Conservation (phyloP, 2,888 invertebrate genomes). For the Tipula unca region DNA sequence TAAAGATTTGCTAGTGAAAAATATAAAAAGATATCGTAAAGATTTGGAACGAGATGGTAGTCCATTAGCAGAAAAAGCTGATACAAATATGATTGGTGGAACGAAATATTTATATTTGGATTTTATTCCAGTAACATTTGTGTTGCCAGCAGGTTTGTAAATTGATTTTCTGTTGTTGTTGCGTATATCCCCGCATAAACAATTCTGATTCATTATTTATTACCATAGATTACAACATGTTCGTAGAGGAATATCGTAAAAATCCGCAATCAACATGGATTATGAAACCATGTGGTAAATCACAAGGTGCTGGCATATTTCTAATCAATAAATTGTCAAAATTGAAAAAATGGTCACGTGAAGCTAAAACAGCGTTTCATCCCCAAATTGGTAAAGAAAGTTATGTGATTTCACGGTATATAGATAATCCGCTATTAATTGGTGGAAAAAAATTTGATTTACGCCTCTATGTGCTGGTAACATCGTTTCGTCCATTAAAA, state of each 20-base stretch:
- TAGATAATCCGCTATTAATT: slow-evolving; percentile 88
- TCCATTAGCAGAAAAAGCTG: slow-evolving; percentile 67
- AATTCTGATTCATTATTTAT: neutral
- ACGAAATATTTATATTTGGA: slow-evolving; percentile 76
- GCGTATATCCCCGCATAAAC: neutral
- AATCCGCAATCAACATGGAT: slow-evolving; percentile 95
- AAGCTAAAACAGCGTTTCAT: slow-evolving; percentile 77
- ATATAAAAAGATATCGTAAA: slow-evolving; percentile 87
- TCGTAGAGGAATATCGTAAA: slow-evolving; percentile 92
- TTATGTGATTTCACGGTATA: slow-evolving; percentile 85
- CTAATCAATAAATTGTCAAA: slow-evolving; percentile 92
- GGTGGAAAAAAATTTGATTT: slow-evolving; percentile 96
- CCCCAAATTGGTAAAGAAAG: slow-evolving; percentile 79
- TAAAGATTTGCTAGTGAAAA: slow-evolving; percentile 92
- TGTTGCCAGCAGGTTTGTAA: slow-evolving; percentile 63
- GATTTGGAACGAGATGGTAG: slow-evolving; percentile 88
- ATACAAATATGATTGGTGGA: slow-evolving; percentile 47
- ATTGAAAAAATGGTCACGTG: slow-evolving; percentile 81
- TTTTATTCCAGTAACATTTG: slow-evolving; percentile 89
- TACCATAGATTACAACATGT: slow-evolving; percentile 79
- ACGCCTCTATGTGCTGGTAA: slow-evolving; percentile 83
- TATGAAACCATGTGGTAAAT: slow-evolving; percentile 94
- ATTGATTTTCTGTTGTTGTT: neutral
- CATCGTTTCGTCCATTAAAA: slow-evolving; percentile 87
- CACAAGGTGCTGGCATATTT: slow-evolving; percentile 91